Conservation (phyloP, 2,888 invertebrate species). For the Acleris laterana region DNA sequence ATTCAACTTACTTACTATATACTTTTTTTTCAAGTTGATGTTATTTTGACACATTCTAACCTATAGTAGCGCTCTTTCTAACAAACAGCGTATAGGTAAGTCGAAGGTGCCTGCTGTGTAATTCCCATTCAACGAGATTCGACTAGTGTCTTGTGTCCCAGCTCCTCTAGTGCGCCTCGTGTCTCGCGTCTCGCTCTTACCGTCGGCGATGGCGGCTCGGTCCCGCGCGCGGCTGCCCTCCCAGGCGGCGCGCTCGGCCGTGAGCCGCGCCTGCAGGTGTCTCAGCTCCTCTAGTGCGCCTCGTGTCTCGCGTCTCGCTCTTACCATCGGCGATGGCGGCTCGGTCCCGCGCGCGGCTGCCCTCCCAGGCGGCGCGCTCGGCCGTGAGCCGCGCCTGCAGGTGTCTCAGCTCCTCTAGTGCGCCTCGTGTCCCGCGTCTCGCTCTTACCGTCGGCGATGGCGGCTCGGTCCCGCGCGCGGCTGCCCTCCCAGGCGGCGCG, state of each 20-base stretch:
- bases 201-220: constrained; percentile 55
- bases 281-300: constrained; percentile 96
- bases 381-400: constrained; percentile 93
- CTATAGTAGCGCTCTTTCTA: no score
- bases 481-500: constrained; percentile 91
- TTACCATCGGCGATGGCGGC: constrained; percentile 57
- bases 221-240: constrained; percentile 87
- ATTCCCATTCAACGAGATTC: no score
- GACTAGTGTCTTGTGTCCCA: constrained; percentile 85
- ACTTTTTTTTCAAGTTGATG: no score
- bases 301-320: constrained; percentile 86
- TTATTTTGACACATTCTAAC: no score
- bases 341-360: constrained; percentile 84
- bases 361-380: constrained; percentile 91
- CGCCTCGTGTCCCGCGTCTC: constrained; percentile 89
- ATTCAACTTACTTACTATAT: no score
- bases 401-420: constrained; percentile 96
- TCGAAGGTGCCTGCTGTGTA: no score
- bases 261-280: constrained; percentile 94
- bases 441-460: constrained; percentile 55
- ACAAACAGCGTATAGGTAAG: no score
- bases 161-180: constrained; percentile 97
- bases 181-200: constrained; percentile 72
- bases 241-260: constrained; percentile 90
- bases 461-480: constrained; percentile 82